Percentiles rank a stretch among this genome's conserved stretches.
phyloP scores from a whole-genome alignment of 1,140 invertebrate genomes.

The Drosophila pandora region DNA sequence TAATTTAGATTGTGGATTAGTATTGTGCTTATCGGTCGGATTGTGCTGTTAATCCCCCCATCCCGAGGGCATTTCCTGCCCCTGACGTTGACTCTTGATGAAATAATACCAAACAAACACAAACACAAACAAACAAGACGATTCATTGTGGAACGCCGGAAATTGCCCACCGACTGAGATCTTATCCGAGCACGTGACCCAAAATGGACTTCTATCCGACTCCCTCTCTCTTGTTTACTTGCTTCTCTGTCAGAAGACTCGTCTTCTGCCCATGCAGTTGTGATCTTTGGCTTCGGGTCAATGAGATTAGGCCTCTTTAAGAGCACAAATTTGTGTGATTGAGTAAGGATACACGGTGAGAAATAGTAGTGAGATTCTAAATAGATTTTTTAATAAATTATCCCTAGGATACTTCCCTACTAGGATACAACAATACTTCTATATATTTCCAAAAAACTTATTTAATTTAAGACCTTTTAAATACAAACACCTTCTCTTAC shows the following conservation, averaged over 20 bases:
- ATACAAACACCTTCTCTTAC: too few species aligned
- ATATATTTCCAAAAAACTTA: too few species aligned
- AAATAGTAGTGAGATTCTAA: not conserved
- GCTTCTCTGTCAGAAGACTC: not conserved
- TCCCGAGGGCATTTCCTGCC: conserved; percentile 39
- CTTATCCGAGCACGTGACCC: conserved; percentile 76
- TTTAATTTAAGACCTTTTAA: too few species aligned
- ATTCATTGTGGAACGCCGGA: conserved; percentile 76
- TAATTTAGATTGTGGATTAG: conserved; percentile 10
- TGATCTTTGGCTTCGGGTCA: conserved; percentile 52
- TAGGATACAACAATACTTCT: too few species aligned
- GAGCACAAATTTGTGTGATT: not conserved
- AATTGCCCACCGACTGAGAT: conserved; percentile 78
- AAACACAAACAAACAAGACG: conserved; percentile 66
- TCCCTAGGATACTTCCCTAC: too few species aligned
- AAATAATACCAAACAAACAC: conserved; percentile 61
- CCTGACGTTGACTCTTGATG: conserved; percentile 47
- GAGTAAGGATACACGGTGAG: not conserved
- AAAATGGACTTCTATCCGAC: conserved; percentile 31
- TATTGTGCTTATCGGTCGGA: conserved; percentile 14
- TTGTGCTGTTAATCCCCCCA: conserved; percentile 30
- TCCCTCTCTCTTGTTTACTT: not conserved
- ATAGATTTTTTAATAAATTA: too few species aligned
- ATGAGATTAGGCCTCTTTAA: conserved; percentile 59
- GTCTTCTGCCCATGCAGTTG: conserved; percentile 12